Evolutionary conservation across 2,797 vertebrate species (phyloP), one percentile per base, ranked within the genome.

Genomic region (Crenichthys baileyi): DNA sequence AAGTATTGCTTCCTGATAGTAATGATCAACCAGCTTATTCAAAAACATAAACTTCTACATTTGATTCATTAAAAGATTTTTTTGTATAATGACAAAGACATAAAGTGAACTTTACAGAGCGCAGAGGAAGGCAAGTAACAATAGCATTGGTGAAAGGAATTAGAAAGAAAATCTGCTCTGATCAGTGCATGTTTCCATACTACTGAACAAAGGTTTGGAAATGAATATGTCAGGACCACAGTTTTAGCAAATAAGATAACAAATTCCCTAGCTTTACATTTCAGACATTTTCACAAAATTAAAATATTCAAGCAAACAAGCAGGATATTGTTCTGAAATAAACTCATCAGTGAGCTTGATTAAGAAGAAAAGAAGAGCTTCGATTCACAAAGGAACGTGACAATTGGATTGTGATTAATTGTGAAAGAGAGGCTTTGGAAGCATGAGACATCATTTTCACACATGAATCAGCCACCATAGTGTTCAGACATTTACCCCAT

Each of bases 191-290:
- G 70, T 70, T 80, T 82, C 77, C 58, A 79, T 68, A 51, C 67
- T 56, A 73, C 79, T 88, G 70, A 88, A 70, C 75, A 63, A 61
- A 80, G 55, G 79, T 73, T 75, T 70, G 88, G 50, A 85, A 65
- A 85, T 55, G 20, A 55, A 41, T 44, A 44, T 20, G n/a, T 50
- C 48, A 50, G 16, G 26, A 71, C 7, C 44, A 50, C 5, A 18
- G 7, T 50, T 7, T 48, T 48, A 70, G 44, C 24, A 70, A 41
- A 70, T 46, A 13, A 26, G 58, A 29, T 26, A 61, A 31, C 5
- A 16, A 6, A 29, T 61, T 61, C 16, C 13, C 16, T 29, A 61
- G 56, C 24, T 26, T 58, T 5, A 26, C 9, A 58, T 58, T 58
- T 58, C 4, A n/a, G 55, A 58, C 58, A 29, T 26, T 60, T 61